Base-by-base conservation (phyloP, 1,140 invertebrate species). In the Cheumatopsyche charites region DNA sequence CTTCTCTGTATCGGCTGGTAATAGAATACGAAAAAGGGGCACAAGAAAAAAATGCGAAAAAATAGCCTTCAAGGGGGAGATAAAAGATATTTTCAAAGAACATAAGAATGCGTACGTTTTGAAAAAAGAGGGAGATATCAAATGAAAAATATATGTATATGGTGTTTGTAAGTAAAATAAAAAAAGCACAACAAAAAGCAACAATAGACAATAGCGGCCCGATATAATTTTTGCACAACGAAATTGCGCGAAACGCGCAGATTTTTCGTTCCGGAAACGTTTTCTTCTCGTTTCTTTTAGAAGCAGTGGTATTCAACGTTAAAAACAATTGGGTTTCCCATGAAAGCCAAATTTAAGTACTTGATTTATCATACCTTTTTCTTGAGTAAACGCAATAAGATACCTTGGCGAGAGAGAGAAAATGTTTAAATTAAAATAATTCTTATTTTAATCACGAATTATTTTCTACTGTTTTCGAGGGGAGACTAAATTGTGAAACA, bases 61-160 rank as follows among this genome's bases (percentile, higher is more conserved):
- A 58, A 58, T n/a, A 58, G 21, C 17, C 29, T 36, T 26, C 19
- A 23, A 58, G 55, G 55, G 47, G 55, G 19, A 58, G 55, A 58
- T 58, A 58, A 58, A 58, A 58, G 55, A 58, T 58, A 58, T 58
- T 58, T 47, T 58, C 23, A 58, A 58, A 58, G 55, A 58, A 58
- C 23, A 55, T 25, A 25, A 58, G 23, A 15, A 19, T 5, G 9
- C 23, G 23, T 23, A 58, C 23, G 23, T 36, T 36, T 36, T 19
- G 23, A 58, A 58, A 58, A 58, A 11, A 58, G 13, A 23, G 23
- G 21, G 21, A 58, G 23, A 58, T 21, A 58, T 23, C 11, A 15
- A 47, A 52, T 17, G 6, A 58, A 21, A 58, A 13, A 58, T 23
- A 55, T 55, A 26, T 26, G 23, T 26, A 58, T 58, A 21, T 26